Base-by-base conservation (phyloP, 2,888 invertebrate species). In the Mechanitis mazaeus region DNA sequence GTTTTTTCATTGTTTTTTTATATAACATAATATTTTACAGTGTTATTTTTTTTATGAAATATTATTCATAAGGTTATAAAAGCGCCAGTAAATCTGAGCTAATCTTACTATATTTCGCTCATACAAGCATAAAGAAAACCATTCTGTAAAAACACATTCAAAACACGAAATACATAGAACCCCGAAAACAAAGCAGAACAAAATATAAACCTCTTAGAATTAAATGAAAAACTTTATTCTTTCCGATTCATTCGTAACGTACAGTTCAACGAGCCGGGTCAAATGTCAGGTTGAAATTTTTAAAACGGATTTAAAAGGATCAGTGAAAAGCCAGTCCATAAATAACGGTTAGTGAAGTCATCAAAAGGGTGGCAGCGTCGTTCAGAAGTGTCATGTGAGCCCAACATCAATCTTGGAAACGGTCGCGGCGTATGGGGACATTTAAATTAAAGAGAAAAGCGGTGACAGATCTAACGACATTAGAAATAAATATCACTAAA, bases 321-420 rank as follows among this genome's bases (percentile, higher is more conserved):
- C 79, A 79, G 75, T 76, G 78, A 74, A 81, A 72, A 87, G 80
- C 84, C 81, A 71, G 70, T 76, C 80, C 80, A 85, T 87, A 87
- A 87, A 88, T 87, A 84, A 85, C 83, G 76, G 85, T 85, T 87
- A 88, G 87, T 87, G 83, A 86, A 89, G 87, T 87, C 86, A 84
- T 89, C 88, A 87, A 84, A 86, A 86, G 87, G 87, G 86, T 83
- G 81, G 76, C 80, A 81, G 82, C 73, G 80, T 76, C 81, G 79
- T 80, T 83, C 83, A 81, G 79, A 80, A 79, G 80, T 87, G 86
- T 84, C 88, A 87, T 88, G 87, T 86, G 85, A 87, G 87, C 84
- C 84, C 77, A 75, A 84, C 83, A 88, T 88, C 86, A 87, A 88
- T 88, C 88, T 88, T 83, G 59, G 46, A 20, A 59, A 56, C 54